Percentiles rank a stretch among this genome's conserved stretches.
Evolutionary conservation across 2,113 vertebrate species (phyloP).

Genomic region (Geococcyx californianus): DNA sequence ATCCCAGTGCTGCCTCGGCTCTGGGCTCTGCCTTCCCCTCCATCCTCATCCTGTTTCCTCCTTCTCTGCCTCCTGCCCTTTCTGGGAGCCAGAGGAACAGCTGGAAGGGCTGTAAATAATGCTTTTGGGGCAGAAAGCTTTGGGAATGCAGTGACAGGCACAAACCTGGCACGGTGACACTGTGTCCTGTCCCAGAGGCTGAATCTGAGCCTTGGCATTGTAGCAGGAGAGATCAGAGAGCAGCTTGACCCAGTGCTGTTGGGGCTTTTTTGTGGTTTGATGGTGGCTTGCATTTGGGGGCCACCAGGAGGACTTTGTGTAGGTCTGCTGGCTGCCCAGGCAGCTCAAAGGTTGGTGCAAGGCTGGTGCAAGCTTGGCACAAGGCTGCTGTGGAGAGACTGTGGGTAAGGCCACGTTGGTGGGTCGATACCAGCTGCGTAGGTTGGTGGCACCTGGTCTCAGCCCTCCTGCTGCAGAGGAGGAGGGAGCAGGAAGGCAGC

Average conservation of each 20-base stretch:
- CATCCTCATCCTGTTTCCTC: not conserved
- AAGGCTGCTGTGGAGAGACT: not conserved
- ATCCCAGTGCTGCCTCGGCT: not conserved
- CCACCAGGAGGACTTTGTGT: not conserved
- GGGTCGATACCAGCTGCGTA: not conserved
- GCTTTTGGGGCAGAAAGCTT: not conserved
- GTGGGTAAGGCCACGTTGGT: not conserved
- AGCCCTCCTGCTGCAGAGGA: not conserved
- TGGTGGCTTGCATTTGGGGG: not conserved
- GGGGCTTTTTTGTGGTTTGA: not conserved
- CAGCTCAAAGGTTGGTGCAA: not conserved
- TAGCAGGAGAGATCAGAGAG: not conserved
- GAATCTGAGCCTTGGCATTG: rapidly evolving
- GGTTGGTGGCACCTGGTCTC: not conserved
- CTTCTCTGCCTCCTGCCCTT: not conserved
- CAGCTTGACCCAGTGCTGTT: not conserved
- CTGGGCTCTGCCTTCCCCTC: not conserved
- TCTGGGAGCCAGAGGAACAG: not conserved
- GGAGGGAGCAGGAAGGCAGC: not conserved
- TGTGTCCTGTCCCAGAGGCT: not conserved
- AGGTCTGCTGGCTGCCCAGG: not conserved
- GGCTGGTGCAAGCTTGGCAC: not conserved
- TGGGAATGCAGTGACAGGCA: not conserved
- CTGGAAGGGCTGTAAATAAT: not conserved
- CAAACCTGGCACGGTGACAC: not conserved